Evolutionary conservation across 1,140 invertebrate genomes (phyloP).

Genomic region (Formica exsecta): DNA sequence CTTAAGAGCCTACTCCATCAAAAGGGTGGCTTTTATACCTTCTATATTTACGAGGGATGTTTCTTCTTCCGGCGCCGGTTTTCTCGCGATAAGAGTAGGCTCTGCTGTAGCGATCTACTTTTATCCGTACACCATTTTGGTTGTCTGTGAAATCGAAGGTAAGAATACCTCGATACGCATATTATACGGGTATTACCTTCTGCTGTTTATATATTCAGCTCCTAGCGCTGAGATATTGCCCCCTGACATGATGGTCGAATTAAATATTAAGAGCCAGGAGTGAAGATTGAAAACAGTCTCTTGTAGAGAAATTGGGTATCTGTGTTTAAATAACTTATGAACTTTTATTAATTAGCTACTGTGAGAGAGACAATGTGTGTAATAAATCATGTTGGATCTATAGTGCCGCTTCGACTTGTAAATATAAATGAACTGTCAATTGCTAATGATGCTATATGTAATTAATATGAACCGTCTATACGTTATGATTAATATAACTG

Average conservation of each 20-base stretch:
- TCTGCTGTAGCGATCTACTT: constrained; percentile 68
- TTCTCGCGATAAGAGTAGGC: constrained; percentile 82
- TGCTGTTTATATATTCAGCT: constrained; percentile 50
- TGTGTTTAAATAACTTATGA: constrained; percentile 1
- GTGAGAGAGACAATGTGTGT: not conserved
- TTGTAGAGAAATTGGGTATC: not conserved
- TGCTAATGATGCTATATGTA: constrained; percentile 9
- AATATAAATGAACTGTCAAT: constrained; percentile 17
- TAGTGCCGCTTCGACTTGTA: not conserved
- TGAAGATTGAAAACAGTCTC: not conserved
- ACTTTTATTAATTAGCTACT: not conserved
- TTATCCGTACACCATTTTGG: constrained; percentile 40
- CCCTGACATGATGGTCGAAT: not conserved
- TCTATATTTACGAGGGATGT: constrained; percentile 85
- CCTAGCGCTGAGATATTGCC: constrained; percentile 16
- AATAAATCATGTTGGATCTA: constrained; percentile 15
- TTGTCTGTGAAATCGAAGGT: constrained; percentile 54
- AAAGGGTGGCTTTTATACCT: constrained; percentile 85
- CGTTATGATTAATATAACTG: constrained; percentile 10
- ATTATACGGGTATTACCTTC: constrained; percentile 50
- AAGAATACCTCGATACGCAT: constrained; percentile 54
- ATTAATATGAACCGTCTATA: constrained; percentile 17
- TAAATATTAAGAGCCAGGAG: constrained; percentile 18
- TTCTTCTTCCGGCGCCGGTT: constrained; percentile 82
- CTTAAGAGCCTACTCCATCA: constrained; percentile 85